Evolutionary conservation across 2,113 vertebrate species (phyloP), one percentile per base, ranked within the genome.

Genomic region (Corythornis madagascariensis): DNA sequence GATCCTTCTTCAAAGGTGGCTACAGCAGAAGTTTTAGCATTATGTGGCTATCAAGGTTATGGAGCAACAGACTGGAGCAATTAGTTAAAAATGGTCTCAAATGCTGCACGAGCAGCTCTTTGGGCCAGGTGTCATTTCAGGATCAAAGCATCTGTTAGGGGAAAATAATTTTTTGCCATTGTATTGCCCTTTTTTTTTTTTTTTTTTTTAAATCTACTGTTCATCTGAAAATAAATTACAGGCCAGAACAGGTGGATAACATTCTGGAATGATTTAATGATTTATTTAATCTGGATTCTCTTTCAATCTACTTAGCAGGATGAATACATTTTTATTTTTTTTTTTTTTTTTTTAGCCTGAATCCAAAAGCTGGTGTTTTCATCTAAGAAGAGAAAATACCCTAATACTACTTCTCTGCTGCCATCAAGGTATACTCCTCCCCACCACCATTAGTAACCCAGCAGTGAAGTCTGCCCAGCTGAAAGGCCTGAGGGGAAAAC

Each of bases 241-340:
- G 89, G 52, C 78, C 64, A 79, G 84, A 91, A 96, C 95, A 96
- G 91, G 96, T 95, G 82, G 89, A 92, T 92, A 96, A 95, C 92
- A 93, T 93, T 87, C 92, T 89, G 71, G 89, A 96, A 93, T 94
- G 65, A 79, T 95, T 95, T 95, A 94, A 95, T 95, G 90, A 88
- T 83, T 92, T 94, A 79, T 91, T 97, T 97, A 93, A 96, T 96
- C 96, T 96, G 95, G 94, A 96, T 97, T 97, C 94, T 79, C 59
- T 83, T 90, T 89, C 93, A 96, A 91, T 97, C 93, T 96, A 92
- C 76, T 97, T 93, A 90, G 89, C 81, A 89, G 50, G 48, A 81
- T 94, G 90, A 91, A 77, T 71, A 55, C 16, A n/a, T n/a, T 50
- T 47, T 45, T 61, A 60, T 85, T 40, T 78, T 61, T 61, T n/a